Base-by-base conservation (phyloP, 2,888 invertebrate species). In the Leucophenga montana region DNA sequence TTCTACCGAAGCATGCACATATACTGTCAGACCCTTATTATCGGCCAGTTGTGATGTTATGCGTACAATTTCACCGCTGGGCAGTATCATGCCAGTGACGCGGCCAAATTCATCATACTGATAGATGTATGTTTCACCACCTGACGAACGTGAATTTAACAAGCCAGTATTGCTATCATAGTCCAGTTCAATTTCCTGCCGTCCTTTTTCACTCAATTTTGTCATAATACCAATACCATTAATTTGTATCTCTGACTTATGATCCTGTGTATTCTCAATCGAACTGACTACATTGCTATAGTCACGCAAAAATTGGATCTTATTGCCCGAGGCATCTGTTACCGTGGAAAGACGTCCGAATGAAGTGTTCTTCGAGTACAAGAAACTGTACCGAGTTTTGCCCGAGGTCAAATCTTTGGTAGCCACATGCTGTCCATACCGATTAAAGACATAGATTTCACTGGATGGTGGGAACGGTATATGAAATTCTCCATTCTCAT, bases 381-480 rank as follows among this genome's bases (percentile, higher is more conserved):
- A 91, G 91, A 99, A 99, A 62, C 97, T 95, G 89, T 98, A 98
- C 86, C 97, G 92, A 5, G 95, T 95, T 89, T 96, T 96, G 62
- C 95, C 97, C n/a, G 98, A 98, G 61, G 98, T 95, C 71, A 98
- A 90, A 88, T 98, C 97, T 87, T 95, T 95, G 1, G 98, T 98
- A 31, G 95, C 94, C 31, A 96, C 95, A 88, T 99, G 99, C 88
- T 98, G 98, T 0, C 99, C 99, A 85, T 97, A 97, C 31, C 95
- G 92, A 89, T 97, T 97, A 88, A 97, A 97, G 0, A 96, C 95
- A 85, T 97, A 97, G 72, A 97, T 92, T 90, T 99, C 98, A 77
- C 97, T 95, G 0, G 96, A 95, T 13, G 97, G 95, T 53, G 97
- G 95, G 86, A 95, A 97, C 1, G 97, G 95, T 82, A 99, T 97